Evolutionary conservation across 2,888 invertebrate genomes (phyloP), one percentile per base, ranked within the genome.

Genomic region (Cosmia trapezina): DNA sequence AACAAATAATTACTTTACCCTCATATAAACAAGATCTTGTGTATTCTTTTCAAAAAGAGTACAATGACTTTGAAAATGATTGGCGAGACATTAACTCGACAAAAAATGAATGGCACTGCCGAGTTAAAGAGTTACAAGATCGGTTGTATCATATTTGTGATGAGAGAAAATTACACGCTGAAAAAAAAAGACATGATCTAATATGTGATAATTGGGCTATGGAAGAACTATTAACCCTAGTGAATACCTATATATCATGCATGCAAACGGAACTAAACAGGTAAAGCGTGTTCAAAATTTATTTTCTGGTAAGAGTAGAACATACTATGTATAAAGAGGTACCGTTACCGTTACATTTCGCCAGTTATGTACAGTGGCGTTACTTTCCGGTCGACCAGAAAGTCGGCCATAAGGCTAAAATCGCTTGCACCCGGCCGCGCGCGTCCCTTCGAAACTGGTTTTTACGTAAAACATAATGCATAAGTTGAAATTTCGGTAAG

Each of bases 201-300:
- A 96, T 97, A 59, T 85, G 85, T 66, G 96, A 97, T 72, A 96
- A 97, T 77, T 97, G 97, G 97, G 89, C 96, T 1, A 91, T 96
- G 79, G 94, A 94, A 75, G 96, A 97, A 86, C 89, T 97, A 9
- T 94, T 94, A 28, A 92, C 96, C 62, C 91, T 97, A 84, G 92
- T 93, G 2, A 97, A 97, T 85, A 93, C 96, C 45, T 97, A 96
- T 81, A 93, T 96, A 61, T 96, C 94, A 2, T 95, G 96, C 60
- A 93, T 97, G 92, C 97, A 97, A 89, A 86, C 96, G n/a, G 97
- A 97, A 92, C 65, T 97, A 17, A 97, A 97, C 86, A 94, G 97
- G 95, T 92, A 91, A 93, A 33, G 92, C 92, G 94, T 41, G 4
- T 65, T 78, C 4, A n/a, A 43, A 43, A 17, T n/a, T 19, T 19